Percentiles rank a stretch among this genome's conserved stretches.
Conservation (phyloP, 2,113 vertebrate species). For the Polypterus senegalus region DNA sequence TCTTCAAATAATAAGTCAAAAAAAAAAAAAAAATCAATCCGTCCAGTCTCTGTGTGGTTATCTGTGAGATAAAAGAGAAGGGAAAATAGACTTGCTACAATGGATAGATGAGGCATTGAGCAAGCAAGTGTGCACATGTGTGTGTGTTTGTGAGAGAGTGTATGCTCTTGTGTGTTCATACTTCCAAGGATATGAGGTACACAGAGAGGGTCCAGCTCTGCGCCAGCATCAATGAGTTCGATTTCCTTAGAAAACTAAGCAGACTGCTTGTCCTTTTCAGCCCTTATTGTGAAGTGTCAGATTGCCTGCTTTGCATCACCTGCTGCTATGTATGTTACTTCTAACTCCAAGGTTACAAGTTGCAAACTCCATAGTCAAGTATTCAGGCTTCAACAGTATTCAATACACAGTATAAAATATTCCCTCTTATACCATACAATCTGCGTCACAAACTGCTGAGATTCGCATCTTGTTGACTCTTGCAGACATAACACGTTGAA, state of each 20-base stretch:
- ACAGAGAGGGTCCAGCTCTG: constrained; percentile 41
- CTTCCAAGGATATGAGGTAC: constrained; percentile 7
- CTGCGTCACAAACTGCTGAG: too few relatives aligned
- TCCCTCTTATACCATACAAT: too few relatives aligned
- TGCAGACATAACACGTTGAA: too few relatives aligned
- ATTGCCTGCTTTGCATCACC: too few relatives aligned
- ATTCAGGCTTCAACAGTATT: too few relatives aligned
- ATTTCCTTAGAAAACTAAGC: constrained; percentile 60
- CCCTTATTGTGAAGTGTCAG: constrained; percentile 11
- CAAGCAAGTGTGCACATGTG: constrained; percentile 42
- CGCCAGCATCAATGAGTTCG: constrained; percentile 59
- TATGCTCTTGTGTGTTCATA: constrained; percentile 28
- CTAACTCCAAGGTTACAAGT: too few relatives aligned
- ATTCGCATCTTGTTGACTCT: too few relatives aligned
- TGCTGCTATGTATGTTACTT: too few relatives aligned
- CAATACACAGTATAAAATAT: too few relatives aligned
- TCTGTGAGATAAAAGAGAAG: constrained; percentile 76
- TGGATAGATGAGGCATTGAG: constrained; percentile 42
- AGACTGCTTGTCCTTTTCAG: constrained; percentile 46
- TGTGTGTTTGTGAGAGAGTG: not conserved
- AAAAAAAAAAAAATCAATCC: constrained; percentile 78
- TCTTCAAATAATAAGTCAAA: constrained; percentile 96
- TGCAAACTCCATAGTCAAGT: too few relatives aligned
- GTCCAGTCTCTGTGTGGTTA: constrained; percentile 62
- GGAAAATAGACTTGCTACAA: constrained; percentile 67